Conservation (phyloP, 2,113 vertebrate species). For the Donacobius atricapilla region DNA sequence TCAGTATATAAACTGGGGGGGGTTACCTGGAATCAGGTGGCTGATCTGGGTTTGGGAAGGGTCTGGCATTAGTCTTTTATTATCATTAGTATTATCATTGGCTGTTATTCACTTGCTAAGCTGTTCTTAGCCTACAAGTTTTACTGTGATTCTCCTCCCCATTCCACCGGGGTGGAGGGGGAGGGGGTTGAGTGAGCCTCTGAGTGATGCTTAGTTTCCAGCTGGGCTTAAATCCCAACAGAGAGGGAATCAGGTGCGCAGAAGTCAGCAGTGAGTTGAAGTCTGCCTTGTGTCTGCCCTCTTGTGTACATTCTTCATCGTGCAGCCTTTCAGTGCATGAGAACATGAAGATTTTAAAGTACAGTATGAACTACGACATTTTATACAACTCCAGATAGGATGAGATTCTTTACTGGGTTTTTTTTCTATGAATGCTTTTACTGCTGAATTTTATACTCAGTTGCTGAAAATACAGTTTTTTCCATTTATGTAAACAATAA, state of each 20-base stretch:
- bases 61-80: neutral
- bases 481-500: neutral
- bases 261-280: neutral
- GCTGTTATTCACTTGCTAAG: neutral
- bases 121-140: neutral
- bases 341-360: neutral
- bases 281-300: neutral
- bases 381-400: neutral
- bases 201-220: neutral
- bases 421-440: neutral
- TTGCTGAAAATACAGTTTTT: neutral
- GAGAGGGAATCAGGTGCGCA: neutral
- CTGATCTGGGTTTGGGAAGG: neutral
- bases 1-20: neutral
- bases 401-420: neutral
- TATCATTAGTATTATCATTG: neutral
- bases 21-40: rapidly evolving
- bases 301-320: neutral
- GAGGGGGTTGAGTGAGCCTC: rapidly evolving
- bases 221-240: neutral
- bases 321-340: neutral
- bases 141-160: neutral
- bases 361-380: neutral
- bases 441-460: neutral
- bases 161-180: neutral